Conservation (phyloP, 2,888 invertebrate species). For the Hirtodrosophila cameraria region DNA sequence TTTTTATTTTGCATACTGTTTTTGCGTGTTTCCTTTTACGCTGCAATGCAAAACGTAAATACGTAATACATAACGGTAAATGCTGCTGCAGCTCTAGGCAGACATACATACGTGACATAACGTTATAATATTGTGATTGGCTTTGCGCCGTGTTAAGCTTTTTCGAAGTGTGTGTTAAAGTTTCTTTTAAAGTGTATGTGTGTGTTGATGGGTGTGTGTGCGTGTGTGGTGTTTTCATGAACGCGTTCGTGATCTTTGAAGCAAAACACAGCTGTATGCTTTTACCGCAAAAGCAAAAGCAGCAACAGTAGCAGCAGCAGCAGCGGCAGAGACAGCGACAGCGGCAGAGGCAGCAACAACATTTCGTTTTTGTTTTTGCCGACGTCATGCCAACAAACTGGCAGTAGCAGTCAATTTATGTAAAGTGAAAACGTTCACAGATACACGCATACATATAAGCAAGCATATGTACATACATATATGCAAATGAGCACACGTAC, state of each 20-base stretch:
- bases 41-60: constrained; percentile 24
- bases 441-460: constrained; percentile 19
- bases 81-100: constrained; percentile 45
- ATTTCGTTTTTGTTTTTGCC: constrained; percentile 44
- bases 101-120: constrained; percentile 66
- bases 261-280: constrained; percentile 77
- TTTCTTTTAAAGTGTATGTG: constrained; percentile 37
- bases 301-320: constrained; percentile 28
- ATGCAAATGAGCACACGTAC: neutral
- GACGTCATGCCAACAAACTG: constrained; percentile 74
- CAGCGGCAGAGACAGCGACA: constrained; percentile 5
- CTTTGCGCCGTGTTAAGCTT: neutral
- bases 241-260: constrained; percentile 81
- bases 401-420: constrained; percentile 71
- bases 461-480: constrained; percentile 2
- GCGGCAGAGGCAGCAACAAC: constrained; percentile 1
- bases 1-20: constrained; percentile 17
- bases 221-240: constrained; percentile 67
- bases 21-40: constrained; percentile 14
- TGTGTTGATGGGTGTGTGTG: constrained; percentile 18
- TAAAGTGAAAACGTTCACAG: constrained; percentile 64
- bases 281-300: constrained; percentile 61
- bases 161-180: constrained; percentile 39
- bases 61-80: constrained; percentile 62
- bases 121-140: constrained; percentile 68